Conservation (phyloP, 2,113 vertebrate genomes). For the Mormyrus iriodes region DNA sequence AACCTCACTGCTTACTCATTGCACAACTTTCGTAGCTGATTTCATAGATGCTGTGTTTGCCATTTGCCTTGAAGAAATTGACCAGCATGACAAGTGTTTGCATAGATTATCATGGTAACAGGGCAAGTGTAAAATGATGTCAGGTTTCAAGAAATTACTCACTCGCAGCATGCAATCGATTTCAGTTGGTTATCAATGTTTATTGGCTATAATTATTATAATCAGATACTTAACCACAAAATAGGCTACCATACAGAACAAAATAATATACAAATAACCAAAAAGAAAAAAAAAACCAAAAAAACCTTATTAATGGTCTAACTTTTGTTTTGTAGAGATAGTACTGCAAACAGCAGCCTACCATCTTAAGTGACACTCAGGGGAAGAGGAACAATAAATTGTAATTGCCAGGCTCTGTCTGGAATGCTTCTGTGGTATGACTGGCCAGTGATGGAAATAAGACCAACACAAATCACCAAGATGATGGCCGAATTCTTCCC, state of each 20-base stretch:
- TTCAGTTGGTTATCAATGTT: neutral
- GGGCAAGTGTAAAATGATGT: neutral
- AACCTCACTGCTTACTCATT: neutral
- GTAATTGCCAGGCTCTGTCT: neutral
- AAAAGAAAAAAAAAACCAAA: neutral
- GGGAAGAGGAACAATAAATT: neutral
- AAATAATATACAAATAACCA: neutral
- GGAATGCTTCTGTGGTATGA: neutral
- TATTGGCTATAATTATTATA: neutral
- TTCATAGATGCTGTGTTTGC: no score
- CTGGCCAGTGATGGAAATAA: neutral
- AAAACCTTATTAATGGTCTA: neutral
- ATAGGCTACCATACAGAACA: neutral
- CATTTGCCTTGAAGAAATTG: neutral
- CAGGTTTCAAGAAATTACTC: neutral
- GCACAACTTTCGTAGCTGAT: neutral
- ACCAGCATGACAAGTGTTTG: neutral
- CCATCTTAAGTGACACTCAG: neutral
- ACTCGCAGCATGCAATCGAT: neutral
- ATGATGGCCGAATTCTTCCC: neutral
- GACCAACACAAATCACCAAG: neutral
- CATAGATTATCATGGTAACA: neutral
- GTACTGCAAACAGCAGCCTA: neutral
- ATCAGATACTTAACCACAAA: neutral
- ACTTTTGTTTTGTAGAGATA: neutral